Evolutionary conservation across 53 echinoderm and acorn worm species (phyloP).

Genomic region (Crossaster papposus): DNA sequence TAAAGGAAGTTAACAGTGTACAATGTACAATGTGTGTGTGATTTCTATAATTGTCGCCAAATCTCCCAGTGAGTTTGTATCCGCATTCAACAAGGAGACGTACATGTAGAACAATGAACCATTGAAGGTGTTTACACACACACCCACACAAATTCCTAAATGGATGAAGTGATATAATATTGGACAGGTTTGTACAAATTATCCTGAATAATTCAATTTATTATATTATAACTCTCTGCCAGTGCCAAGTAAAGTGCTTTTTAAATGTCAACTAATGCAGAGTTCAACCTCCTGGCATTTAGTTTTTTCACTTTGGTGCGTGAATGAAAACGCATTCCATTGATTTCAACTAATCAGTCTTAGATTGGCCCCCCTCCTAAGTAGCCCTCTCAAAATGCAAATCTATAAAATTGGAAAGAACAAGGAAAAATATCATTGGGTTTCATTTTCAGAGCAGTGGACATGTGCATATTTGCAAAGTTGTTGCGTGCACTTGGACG

Average conservation of each 20-base stretch:
- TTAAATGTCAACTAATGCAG: slow-evolving; percentile 19
- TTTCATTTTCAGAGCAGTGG: too few species aligned
- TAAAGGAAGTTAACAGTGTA: too few species aligned
- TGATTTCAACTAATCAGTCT: slow-evolving; percentile 24
- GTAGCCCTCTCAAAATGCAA: background rate
- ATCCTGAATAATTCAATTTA: slow-evolving; percentile 19
- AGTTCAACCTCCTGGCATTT: slow-evolving; percentile 8
- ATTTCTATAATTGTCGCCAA: too few species aligned
- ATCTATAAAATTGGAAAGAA: background rate
- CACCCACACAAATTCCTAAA: too few species aligned
- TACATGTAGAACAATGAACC: too few species aligned
- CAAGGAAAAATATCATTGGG: background rate
- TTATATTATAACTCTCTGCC: background rate
- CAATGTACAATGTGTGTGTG: too few species aligned
- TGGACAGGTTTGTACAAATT: background rate
- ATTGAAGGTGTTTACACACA: too few species aligned
- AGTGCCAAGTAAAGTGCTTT: background rate
- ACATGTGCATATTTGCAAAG: background rate
- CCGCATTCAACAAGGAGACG: too few species aligned
- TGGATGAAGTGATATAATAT: background rate
- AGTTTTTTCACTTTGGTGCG: slow-evolving; percentile 10
- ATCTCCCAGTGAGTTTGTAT: too few species aligned
- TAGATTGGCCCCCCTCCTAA: slow-evolving; percentile 27
- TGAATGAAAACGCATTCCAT: slow-evolving; percentile 39
- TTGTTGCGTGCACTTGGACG: background rate